Percentiles rank a stretch among this genome's conserved stretches.
phyloP scores from a whole-genome alignment of 2,113 vertebrate species.

The Hemiscyllium ocellatum region DNA sequence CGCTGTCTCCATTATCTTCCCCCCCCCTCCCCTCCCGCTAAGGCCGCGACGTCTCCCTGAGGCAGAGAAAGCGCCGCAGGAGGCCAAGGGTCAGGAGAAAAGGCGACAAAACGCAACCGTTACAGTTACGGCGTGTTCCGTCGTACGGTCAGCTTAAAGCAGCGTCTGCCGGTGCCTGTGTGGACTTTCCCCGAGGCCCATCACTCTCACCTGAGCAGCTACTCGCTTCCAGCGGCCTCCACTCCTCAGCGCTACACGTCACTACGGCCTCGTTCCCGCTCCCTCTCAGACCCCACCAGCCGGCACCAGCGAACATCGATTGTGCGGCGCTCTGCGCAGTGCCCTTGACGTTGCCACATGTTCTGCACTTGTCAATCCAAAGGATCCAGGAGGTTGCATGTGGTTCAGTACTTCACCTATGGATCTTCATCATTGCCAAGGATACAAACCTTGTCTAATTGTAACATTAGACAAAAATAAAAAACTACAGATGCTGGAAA shows the following conservation, averaged over 20 bases:
- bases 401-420: not conserved
- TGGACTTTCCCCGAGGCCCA: too few species aligned
- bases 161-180: too few species aligned
- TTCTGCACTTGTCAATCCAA: not conserved
- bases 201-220: constrained; percentile 1
- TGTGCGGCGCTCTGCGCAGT: not conserved
- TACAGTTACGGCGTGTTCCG: not conserved
- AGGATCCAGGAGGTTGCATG: not conserved
- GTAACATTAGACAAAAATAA: too few species aligned
- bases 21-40: not conserved
- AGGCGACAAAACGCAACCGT: not conserved
- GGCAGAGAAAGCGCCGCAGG: not conserved
- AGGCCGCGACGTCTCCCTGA: not conserved
- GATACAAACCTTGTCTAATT: not conserved
- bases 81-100: not conserved
- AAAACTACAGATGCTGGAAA: too few species aligned
- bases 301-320: not conserved
- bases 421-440: not conserved
- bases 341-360: not conserved
- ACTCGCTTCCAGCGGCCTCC: not conserved
- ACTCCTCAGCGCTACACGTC: constrained; percentile 38
- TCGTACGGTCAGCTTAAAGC: not conserved
- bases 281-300: not conserved
- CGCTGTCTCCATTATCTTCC: not conserved
- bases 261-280: constrained; percentile 40